Conservation (phyloP, 2,797 vertebrate species). For the Cetoscarus ocellatus region DNA sequence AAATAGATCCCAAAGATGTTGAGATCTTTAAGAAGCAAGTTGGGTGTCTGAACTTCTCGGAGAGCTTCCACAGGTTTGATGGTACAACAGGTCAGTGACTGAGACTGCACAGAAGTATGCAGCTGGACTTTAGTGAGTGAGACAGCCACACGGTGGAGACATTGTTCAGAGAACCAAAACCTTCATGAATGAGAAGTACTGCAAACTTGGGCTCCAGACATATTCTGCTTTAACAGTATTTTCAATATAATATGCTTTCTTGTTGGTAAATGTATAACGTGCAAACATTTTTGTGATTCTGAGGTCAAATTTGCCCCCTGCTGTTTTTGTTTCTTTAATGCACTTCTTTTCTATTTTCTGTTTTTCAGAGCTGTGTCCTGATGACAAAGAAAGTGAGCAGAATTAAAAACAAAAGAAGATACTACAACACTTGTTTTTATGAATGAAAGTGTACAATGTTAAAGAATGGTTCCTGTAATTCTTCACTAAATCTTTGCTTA, state of each 20-base stretch:
- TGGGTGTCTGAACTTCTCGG: slow-evolving; percentile 75
- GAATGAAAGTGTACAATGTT: not conserved
- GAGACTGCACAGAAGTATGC: not conserved
- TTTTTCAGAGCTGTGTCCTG: slow-evolving; percentile 78
- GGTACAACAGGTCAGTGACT: slow-evolving; percentile 69
- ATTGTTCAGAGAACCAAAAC: slow-evolving; percentile 6
- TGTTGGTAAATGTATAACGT: not conserved
- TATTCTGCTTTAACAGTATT: too few relatives aligned
- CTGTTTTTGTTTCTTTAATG: not conserved
- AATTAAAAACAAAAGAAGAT: slow-evolving; percentile 4
- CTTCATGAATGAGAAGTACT: not conserved
- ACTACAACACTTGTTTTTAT: too few relatives aligned
- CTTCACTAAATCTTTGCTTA: not conserved
- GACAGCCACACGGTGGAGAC: slow-evolving; percentile 59
- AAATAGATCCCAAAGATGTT: slow-evolving; percentile 62
- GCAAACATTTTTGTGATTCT: not conserved
- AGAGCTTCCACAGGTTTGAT: slow-evolving; percentile 70
- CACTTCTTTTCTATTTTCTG: slow-evolving; percentile 14
- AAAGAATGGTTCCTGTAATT: not conserved
- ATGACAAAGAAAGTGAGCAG: slow-evolving; percentile 61
- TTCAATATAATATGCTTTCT: too few relatives aligned
- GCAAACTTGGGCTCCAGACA: not conserved
- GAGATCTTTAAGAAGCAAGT: slow-evolving; percentile 75
- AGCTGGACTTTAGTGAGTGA: not conserved
- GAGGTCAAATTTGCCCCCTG: not conserved